Conservation (phyloP, 2,113 vertebrate genomes). For the Platichthys stellatus region DNA sequence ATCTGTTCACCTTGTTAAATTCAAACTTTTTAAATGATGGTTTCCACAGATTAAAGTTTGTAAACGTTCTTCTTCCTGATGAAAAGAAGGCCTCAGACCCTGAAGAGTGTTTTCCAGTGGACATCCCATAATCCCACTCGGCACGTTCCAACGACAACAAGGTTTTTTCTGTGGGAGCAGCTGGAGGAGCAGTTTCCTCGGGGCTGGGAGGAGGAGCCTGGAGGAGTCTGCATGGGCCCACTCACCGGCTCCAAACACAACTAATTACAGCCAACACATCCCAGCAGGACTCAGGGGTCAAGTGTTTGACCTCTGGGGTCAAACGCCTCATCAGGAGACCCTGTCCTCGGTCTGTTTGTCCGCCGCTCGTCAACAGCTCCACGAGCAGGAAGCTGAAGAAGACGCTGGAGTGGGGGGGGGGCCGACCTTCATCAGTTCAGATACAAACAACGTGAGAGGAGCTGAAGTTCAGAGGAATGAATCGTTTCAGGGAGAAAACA, state of each 20-base stretch:
- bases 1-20: too few species aligned
- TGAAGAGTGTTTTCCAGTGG: not conserved
- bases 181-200: not conserved
- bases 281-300: conserved; percentile 58
- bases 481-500: conserved; percentile 16
- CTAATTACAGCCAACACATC: conserved; percentile 55
- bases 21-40: too few species aligned
- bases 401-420: too few species aligned
- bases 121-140: not conserved
- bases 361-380: not conserved
- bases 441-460: too few species aligned
- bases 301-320: conserved; percentile 54
- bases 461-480: conserved; percentile 17
- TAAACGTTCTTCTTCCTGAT: too few species aligned
- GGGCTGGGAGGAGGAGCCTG: not conserved
- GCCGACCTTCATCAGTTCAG: too few species aligned
- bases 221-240: conserved; percentile 5
- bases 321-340: not conserved
- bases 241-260: conserved; percentile 24
- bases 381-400: not conserved
- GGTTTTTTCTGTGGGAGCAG: not conserved
- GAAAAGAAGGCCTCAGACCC: too few species aligned
- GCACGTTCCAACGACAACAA: too few species aligned
- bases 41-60: too few species aligned
- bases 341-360: not conserved